Percentiles rank a stretch among this genome's conserved stretches.
phyloP scores from a whole-genome alignment of 2,888 invertebrate genomes.

The Pyrrhosoma nymphula region DNA sequence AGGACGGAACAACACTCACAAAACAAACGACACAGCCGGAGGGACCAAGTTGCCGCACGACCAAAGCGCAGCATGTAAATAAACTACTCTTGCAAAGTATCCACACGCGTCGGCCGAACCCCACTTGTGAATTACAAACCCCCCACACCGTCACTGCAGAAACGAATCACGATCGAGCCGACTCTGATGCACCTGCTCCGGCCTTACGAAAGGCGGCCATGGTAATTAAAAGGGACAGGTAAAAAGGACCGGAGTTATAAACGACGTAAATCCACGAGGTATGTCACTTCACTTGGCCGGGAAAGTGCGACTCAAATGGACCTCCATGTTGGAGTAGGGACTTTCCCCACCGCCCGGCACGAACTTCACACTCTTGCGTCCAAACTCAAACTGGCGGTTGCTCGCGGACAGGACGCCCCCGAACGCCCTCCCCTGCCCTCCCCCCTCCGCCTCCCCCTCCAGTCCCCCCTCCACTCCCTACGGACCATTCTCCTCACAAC shows the following conservation, averaged over 20 bases:
- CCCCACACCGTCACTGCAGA: not conserved
- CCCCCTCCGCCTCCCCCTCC: not conserved
- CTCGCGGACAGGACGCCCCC: slow-evolving; percentile 7
- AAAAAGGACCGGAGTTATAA: no score
- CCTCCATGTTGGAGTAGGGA: not conserved
- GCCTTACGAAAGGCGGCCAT: not conserved
- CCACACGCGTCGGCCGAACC: no score
- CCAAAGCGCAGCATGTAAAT: no score
- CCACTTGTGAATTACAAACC: no score
- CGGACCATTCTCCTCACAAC: slow-evolving; percentile 73
- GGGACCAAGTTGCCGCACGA: no score
- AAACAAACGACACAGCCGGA: no score
- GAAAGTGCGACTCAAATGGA: not conserved
- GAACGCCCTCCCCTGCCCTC: not conserved
- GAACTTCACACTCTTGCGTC: not conserved
- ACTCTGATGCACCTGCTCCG: not conserved
- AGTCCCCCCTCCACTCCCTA: slow-evolving; percentile 75
- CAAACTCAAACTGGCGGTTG: slow-evolving; percentile 19
- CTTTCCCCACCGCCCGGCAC: not conserved
- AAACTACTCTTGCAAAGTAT: no score
- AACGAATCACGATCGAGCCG: not conserved
- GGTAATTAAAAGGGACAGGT: not conserved
- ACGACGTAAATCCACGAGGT: not conserved
- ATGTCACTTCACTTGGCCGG: not conserved
- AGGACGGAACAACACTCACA: not conserved